A percentile compares a stretch with the other conserved stretches of the same genome.
Evolutionary conservation across 2,797 vertebrate species (phyloP).

Genomic region (Cossypha niveicapilla): DNA sequence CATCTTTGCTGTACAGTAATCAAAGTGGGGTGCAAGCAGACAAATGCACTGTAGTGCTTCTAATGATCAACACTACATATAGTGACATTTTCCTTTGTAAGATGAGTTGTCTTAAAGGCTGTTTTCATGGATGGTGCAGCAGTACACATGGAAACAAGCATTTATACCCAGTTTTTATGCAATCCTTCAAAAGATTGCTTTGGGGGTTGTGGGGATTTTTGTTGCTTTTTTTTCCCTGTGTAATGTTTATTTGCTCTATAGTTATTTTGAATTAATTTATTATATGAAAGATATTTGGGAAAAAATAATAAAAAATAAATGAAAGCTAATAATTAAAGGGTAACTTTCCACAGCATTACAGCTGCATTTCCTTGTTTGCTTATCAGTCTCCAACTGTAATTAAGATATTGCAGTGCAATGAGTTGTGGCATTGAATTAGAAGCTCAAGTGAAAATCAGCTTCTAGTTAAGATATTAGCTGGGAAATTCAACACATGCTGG

Average conservation of each 20-base stretch:
- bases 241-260: not conserved
- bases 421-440: constrained; percentile 17
- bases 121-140: not conserved
- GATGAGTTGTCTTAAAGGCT: not conserved
- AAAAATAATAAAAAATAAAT: not conserved
- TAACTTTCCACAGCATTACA: not conserved
- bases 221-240: not conserved
- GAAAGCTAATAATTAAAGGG: not conserved
- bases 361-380: not conserved
- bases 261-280: not conserved
- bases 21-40: constrained; percentile 46
- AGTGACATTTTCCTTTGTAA: constrained; percentile 14
- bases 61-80: constrained; percentile 36
- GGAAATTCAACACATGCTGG: not conserved
- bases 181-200: not conserved
- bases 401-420: not conserved
- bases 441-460: not conserved
- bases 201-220: not conserved
- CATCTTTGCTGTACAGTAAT: constrained; percentile 55
- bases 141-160: not conserved
- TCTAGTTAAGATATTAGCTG: not conserved
- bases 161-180: not conserved
- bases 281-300: not conserved
- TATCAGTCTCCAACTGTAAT: not conserved
- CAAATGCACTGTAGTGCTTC: not conserved